Evolutionary conservation across 2,888 invertebrate genomes (phyloP), one percentile per base, ranked within the genome.

Genomic region (Ephialtes manifestator): DNA sequence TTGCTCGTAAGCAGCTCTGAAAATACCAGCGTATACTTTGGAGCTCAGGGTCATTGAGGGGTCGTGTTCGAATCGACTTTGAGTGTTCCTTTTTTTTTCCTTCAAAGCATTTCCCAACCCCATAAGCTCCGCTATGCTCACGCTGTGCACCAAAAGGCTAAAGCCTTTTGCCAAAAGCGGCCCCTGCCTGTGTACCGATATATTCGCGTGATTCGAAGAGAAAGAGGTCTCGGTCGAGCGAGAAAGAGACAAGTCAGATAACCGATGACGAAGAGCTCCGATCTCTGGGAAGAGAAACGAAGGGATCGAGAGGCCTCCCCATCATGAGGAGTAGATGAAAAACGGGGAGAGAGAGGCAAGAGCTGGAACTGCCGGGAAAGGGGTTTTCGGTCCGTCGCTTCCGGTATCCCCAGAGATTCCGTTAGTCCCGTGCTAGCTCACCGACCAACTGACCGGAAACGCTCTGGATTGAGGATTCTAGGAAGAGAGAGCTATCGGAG

Each of bases 401-500:
- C 88, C 88, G 87, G 88, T 90, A 88, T 90, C 90, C 89, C 83
- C 78, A n/a, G 89, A 89, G 91, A 92, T 90, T 90, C 87, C 87
- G 89, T 85, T 87, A 87, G 87, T 87, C 85, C 87, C 87, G 75
- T 68, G 85, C 86, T 86, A 83, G 89, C 88, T 89, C 89, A 87
- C 88, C 87, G 88, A 83, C 88, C 90, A 91, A 90, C 91, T 91
- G 92, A 91, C 92, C 92, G 90, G 91, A 93, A 92, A 92, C 89
- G 89, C 86, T 84, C 87, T 82, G 86, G 87, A 81, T 84, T 84
- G 72, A 67, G 80, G 82, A 78, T 74, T 68, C 84, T 53, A 60
- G 70, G 51, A 75, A 75, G 79, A 75, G 51, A 5, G 63, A 63
- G 63, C n/a, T n/a, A 35, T 39, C 63, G 18, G 18, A 63, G 63